These are phyloP conservation scores for Paramormyrops hopkinsi DNA, from an alignment of 2,797 vertebrate genomes.

Conservation along the genomic window DNA sequence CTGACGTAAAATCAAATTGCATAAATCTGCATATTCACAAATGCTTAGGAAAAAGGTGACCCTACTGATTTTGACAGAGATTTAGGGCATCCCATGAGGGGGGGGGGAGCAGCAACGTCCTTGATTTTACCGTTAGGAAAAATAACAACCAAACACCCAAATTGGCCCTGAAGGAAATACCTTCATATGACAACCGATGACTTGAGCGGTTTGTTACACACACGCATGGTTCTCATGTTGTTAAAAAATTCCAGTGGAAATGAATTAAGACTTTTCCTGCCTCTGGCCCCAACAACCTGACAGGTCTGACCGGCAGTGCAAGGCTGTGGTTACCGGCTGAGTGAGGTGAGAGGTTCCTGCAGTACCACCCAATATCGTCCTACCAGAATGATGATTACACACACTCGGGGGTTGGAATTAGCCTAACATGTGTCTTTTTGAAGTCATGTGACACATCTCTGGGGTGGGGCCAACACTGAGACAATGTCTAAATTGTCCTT, in stretches of 20 bases:
- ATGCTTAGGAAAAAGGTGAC: background rate
- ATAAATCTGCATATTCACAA: background rate
- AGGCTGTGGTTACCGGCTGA: background rate
- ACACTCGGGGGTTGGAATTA: background rate
- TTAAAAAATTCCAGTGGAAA: slow-evolving; percentile 8
- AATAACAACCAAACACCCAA: background rate
- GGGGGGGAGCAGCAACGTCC: background rate
- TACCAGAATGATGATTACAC: background rate
- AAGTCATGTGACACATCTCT: background rate
- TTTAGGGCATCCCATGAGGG: background rate
- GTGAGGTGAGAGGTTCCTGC: background rate
- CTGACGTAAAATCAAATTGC: background rate
- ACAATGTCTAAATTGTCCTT: background rate
- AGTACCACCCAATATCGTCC: background rate
- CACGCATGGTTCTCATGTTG: background rate
- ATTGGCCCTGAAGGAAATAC: background rate
- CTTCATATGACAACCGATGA: background rate
- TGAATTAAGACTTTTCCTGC: background rate
- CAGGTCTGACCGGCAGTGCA: background rate
- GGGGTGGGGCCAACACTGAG: background rate
- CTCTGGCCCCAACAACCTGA: background rate
- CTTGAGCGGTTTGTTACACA: background rate
- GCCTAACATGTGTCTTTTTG: slow-evolving; percentile 7
- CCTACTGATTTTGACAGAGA: background rate
- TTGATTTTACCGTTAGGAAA: background rate